Evolutionary conservation across 2,888 invertebrate species (phyloP).

Genomic region (Cerastis rubricosa): DNA sequence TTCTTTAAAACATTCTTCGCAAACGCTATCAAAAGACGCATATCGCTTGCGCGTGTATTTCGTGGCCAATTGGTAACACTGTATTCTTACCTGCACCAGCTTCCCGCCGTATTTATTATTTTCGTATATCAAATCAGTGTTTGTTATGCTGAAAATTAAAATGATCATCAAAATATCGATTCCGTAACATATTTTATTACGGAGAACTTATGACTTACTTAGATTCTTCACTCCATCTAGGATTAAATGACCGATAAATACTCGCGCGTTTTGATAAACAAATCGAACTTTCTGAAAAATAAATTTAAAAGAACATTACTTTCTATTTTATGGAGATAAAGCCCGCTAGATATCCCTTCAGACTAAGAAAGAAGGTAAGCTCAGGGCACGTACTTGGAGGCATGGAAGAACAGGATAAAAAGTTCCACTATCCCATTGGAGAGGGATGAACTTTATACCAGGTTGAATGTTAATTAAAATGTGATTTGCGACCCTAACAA

Average conservation of each 20-base stretch:
- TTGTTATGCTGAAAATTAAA: constrained; percentile 43
- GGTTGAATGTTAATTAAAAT: no score
- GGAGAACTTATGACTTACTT: constrained; percentile 43
- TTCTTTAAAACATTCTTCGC: neutral
- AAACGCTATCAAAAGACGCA: neutral
- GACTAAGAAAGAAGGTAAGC: neutral
- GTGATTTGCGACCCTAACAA: no score
- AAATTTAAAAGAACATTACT: neutral
- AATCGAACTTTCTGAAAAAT: constrained; percentile 52
- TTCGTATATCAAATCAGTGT: constrained; percentile 42
- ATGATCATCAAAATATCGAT: neutral
- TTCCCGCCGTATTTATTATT: constrained; percentile 37
- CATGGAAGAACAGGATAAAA: neutral
- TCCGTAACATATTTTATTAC: neutral
- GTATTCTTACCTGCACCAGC: constrained; percentile 37
- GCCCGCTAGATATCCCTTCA: neutral
- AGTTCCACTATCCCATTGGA: neutral
- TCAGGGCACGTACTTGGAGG: neutral
- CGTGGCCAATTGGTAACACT: neutral
- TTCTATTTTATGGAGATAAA: neutral
- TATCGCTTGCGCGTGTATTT: neutral
- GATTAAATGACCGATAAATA: constrained; percentile 15
- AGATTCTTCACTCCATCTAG: constrained; percentile 4
- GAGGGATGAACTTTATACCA: neutral
- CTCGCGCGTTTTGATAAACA: constrained; percentile 50